A percentile compares a stretch with the other conserved stretches of the same genome.
These are phyloP conservation scores for Atta texana DNA, from an alignment of 1,140 invertebrate species.

Conservation along the genomic window DNA sequence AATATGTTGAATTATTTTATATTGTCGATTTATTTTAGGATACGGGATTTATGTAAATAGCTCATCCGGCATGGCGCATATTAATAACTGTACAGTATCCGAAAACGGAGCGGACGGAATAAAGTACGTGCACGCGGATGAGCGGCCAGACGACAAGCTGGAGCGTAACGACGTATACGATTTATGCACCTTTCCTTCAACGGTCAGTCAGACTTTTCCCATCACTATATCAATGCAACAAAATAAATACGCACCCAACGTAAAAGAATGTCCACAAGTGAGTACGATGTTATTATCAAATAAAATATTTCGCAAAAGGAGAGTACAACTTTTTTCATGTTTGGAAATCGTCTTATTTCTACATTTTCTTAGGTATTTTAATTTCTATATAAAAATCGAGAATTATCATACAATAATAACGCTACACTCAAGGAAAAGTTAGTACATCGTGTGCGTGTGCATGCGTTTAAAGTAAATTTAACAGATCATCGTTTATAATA, in stretches of 20 bases:
- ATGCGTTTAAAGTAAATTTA: too few relatives aligned
- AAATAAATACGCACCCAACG: conserved; percentile 89
- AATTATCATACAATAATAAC: too few relatives aligned
- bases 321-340: too few relatives aligned
- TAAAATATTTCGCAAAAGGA: background rate
- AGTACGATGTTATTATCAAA: conserved; percentile 1
- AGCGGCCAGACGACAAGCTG: conserved; percentile 89
- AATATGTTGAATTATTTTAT: background rate
- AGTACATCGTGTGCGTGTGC: too few relatives aligned
- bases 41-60: conserved; percentile 96
- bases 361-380: too few relatives aligned
- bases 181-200: conserved; percentile 93
- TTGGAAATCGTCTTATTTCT: too few relatives aligned
- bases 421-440: too few relatives aligned
- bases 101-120: conserved; percentile 95
- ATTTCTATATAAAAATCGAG: too few relatives aligned
- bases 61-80: conserved; percentile 91
- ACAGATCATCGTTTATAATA: too few relatives aligned
- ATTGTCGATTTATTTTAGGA: conserved; percentile 85
- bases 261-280: conserved; percentile 91
- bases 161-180: conserved; percentile 92
- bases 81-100: conserved; percentile 91
- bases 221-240: conserved; percentile 92
- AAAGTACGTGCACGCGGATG: conserved; percentile 93
- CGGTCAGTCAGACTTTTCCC: conserved; percentile 93